phyloP scores from a whole-genome alignment of 2,888 invertebrate species.

The Lacanobia oleracea region DNA sequence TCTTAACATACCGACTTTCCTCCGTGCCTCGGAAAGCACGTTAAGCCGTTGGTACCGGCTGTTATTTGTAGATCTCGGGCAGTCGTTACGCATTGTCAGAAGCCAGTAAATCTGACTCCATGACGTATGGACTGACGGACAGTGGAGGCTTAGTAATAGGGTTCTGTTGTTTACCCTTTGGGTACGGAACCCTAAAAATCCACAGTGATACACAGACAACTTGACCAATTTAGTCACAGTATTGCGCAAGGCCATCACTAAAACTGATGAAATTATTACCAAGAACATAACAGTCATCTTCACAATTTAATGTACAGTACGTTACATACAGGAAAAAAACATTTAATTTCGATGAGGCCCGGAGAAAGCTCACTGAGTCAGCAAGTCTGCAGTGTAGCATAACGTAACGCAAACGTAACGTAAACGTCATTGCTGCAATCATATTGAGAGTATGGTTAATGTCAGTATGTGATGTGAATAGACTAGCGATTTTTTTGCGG shows the following conservation, averaged over 20 bases:
- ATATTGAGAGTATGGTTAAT: not conserved
- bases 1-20: too few relatives aligned
- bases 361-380: conserved; percentile 52
- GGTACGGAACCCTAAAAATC: too few relatives aligned
- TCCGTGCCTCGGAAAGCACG: too few relatives aligned
- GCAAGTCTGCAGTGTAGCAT: conserved; percentile 24
- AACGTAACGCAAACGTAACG: conserved; percentile 25
- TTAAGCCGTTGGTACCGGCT: too few relatives aligned
- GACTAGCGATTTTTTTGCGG: not conserved
- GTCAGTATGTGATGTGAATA: conserved; percentile 2
- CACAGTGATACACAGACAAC: not conserved
- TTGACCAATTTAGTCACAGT: not conserved
- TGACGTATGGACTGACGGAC: too few relatives aligned
- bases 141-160: too few relatives aligned
- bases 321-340: conserved; percentile 23
- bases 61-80: too few relatives aligned
- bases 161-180: too few relatives aligned
- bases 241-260: conserved; percentile 8
- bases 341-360: conserved; percentile 13
- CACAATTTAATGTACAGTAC: conserved; percentile 17
- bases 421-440: conserved; percentile 1
- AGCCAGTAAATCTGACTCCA: too few relatives aligned
- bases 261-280: conserved; percentile 13
- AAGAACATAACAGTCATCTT: conserved; percentile 22
- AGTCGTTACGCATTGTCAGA: too few relatives aligned